These are phyloP conservation scores for Sipha flava DNA, from an alignment of 1,140 invertebrate species.

Conservation along the genomic window DNA sequence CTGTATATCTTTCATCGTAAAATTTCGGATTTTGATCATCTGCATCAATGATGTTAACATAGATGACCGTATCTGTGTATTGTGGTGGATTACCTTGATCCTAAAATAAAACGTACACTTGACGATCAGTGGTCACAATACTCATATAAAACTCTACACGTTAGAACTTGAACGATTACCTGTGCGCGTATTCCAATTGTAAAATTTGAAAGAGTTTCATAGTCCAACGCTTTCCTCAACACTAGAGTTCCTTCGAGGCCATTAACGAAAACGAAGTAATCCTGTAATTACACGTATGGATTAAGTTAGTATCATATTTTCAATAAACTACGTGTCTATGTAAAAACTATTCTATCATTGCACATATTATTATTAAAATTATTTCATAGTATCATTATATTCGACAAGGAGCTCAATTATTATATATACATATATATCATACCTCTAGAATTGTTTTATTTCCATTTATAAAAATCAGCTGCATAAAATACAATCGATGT, in stretches of 20 bases:
- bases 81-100: constrained; percentile 75
- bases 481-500: constrained; percentile 12
- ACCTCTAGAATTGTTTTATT: constrained; percentile 18
- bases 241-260: constrained; percentile 78
- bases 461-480: constrained; percentile 32
- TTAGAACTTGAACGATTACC: constrained; percentile 38
- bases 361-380: no score
- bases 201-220: constrained; percentile 70
- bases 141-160: not conserved
- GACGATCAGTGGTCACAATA: not conserved
- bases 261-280: constrained; percentile 73
- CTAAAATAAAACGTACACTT: constrained; percentile 39
- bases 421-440: not conserved
- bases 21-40: constrained; percentile 87
- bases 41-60: constrained; percentile 74
- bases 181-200: constrained; percentile 69
- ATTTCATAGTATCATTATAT: not conserved
- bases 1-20: constrained; percentile 64
- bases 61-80: constrained; percentile 62
- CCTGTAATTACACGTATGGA: constrained; percentile 46
- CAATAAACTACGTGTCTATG: not conserved
- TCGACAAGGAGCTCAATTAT: not conserved
- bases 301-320: constrained; percentile 30
- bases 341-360: no score
- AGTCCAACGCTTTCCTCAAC: constrained; percentile 70